Evolutionary conservation across 2,888 invertebrate genomes (phyloP).

Genomic region (Phorcus lineatus): DNA sequence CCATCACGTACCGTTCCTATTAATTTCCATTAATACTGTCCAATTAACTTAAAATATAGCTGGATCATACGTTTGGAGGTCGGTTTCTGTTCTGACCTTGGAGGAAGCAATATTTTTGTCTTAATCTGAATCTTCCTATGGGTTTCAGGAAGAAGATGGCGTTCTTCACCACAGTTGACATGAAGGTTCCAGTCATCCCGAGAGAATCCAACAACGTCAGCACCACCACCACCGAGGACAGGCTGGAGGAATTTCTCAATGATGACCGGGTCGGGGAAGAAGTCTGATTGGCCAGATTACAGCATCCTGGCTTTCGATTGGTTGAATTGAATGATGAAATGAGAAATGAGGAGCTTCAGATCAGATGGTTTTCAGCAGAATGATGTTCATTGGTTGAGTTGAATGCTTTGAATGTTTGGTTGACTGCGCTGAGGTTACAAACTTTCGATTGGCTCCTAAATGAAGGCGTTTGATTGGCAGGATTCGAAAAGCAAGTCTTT

Average conservation of each 20-base stretch:
- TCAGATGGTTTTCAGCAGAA: not conserved
- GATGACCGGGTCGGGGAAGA: conserved; percentile 63
- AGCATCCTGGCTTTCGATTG: too few species aligned
- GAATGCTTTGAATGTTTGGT: too few species aligned
- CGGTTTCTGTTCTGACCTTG: too few species aligned
- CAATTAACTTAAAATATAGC: too few species aligned
- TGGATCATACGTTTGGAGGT: too few species aligned
- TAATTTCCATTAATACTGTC: too few species aligned
- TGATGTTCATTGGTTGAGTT: not conserved
- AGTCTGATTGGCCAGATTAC: conserved; percentile 45
- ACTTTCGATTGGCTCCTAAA: too few species aligned
- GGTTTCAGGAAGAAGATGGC: conserved; percentile 94
- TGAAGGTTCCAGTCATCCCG: conserved; percentile 71
- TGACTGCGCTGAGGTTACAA: not conserved
- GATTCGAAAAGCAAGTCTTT: too few species aligned
- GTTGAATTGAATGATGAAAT: too few species aligned
- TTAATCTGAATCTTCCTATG: conserved; percentile 24
- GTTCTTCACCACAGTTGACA: conserved; percentile 85
- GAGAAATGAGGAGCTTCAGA: not conserved
- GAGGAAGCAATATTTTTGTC: too few species aligned
- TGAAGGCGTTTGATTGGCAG: too few species aligned
- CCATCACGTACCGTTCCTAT: too few species aligned
- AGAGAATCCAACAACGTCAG: not conserved
- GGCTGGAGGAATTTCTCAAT: conserved; percentile 54
- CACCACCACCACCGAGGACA: conserved; percentile 38